These are phyloP conservation scores for Rhagophthalmus giganteus DNA, from an alignment of 2,888 invertebrate genomes.

Conservation along the genomic window DNA sequence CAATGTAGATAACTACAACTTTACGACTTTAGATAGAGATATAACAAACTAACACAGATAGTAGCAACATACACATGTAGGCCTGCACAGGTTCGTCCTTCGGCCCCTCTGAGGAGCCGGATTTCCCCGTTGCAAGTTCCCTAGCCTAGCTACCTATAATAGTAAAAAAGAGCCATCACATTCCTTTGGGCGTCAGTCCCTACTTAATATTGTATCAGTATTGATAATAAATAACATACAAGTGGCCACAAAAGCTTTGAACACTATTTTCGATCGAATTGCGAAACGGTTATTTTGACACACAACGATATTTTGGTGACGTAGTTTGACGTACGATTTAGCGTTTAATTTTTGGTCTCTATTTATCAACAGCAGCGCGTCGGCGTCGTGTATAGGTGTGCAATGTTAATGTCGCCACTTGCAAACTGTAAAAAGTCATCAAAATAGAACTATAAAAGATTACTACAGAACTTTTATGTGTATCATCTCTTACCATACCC, in stretches of 20 bases:
- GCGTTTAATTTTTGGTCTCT: too few species aligned
- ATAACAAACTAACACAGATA: slow-evolving; percentile 56
- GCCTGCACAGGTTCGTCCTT: slow-evolving; percentile 44
- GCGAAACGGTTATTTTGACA: too few species aligned
- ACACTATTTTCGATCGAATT: slow-evolving; percentile 18
- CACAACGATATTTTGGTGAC: too few species aligned
- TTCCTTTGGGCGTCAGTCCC: slow-evolving; percentile 53
- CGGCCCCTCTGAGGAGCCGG: slow-evolving; percentile 20
- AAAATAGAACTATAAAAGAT: slow-evolving; percentile 45
- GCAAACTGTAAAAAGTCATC: slow-evolving; percentile 36
- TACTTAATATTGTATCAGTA: slow-evolving; percentile 39
- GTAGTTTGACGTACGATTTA: too few species aligned
- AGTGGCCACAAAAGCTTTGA: slow-evolving; percentile 36
- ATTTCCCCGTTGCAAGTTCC: slow-evolving; percentile 40
- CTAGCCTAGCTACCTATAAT: slow-evolving; percentile 38
- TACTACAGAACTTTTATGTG: slow-evolving; percentile 34
- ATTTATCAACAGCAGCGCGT: too few species aligned
- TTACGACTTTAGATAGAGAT: slow-evolving; percentile 51
- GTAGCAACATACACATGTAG: slow-evolving; percentile 54
- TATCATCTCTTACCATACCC: slow-evolving; percentile 27
- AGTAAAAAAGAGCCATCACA: slow-evolving; percentile 56
- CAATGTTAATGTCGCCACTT: slow-evolving; percentile 35
- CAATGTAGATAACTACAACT: slow-evolving; percentile 47
- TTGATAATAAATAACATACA: slow-evolving; percentile 34
- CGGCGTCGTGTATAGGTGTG: too few species aligned